phyloP scores from a whole-genome alignment of 2,113 vertebrate species.

The Takifugu bimaculatus region DNA sequence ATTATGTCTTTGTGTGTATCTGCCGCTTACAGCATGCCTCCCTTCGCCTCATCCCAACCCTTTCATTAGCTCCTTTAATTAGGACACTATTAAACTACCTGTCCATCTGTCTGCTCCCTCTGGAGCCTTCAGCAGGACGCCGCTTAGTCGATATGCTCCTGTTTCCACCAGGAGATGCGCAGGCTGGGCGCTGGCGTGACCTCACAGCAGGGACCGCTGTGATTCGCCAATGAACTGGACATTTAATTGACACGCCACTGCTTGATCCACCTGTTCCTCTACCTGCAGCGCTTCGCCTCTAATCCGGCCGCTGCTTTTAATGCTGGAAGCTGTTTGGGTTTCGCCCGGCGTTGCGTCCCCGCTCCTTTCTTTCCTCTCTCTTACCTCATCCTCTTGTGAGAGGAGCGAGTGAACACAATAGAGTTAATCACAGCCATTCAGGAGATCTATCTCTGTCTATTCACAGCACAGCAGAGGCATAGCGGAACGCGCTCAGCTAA shows the following conservation, averaged over 20 bases:
- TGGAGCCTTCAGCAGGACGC: background rate
- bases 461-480: slow-evolving; percentile 53
- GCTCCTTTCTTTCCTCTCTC: slow-evolving; percentile 21
- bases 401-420: slow-evolving; percentile 56
- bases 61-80: slow-evolving; percentile 87
- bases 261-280: slow-evolving; percentile 49
- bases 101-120: slow-evolving; percentile 46
- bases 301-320: too few species aligned
- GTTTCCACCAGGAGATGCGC: too few species aligned
- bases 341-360: too few species aligned
- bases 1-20: background rate
- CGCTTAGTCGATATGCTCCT: too few species aligned
- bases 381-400: slow-evolving; percentile 53
- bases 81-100: slow-evolving; percentile 80
- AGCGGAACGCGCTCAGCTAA: slow-evolving; percentile 56
- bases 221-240: background rate
- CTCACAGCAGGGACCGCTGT: too few species aligned
- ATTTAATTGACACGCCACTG: slow-evolving; percentile 43
- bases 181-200: too few species aligned
- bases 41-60: slow-evolving; percentile 81
- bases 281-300: background rate
- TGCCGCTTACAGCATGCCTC: slow-evolving; percentile 25
- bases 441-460: slow-evolving; percentile 55
- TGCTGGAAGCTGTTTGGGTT: too few species aligned
- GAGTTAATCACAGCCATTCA: slow-evolving; percentile 72